Evolutionary conservation across 2,113 vertebrate genomes (phyloP).

Genomic region (Donacobius atricapilla): DNA sequence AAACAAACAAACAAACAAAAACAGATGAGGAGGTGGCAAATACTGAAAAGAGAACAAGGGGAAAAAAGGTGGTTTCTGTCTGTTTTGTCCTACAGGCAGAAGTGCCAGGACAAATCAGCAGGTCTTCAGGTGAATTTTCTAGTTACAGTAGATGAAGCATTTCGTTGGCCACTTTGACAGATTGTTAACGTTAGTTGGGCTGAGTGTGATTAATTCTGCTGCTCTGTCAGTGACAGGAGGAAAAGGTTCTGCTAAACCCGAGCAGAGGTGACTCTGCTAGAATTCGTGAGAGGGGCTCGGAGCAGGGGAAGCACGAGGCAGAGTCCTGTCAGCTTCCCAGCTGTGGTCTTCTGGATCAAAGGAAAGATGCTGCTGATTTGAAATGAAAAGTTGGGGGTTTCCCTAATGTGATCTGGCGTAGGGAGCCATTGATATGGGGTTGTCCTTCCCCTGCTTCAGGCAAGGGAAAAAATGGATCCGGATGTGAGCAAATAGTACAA

Average conservation of each 20-base stretch:
- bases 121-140: constrained; percentile 81
- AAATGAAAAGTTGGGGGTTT: neutral
- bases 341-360: constrained; percentile 47
- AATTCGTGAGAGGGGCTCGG: neutral
- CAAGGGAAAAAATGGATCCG: constrained; percentile 27
- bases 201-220: constrained; percentile 94
- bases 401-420: neutral
- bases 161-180: constrained; percentile 79
- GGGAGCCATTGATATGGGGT: neutral
- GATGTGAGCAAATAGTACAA: constrained; percentile 37
- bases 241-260: constrained; percentile 72
- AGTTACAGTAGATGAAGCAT: constrained; percentile 84
- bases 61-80: neutral
- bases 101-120: constrained; percentile 79
- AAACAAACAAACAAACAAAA: no score
- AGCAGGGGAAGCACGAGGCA: neutral
- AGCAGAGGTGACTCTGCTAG: constrained; percentile 72
- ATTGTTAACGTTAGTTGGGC: constrained; percentile 88
- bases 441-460: neutral
- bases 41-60: neutral
- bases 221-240: constrained; percentile 79
- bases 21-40: neutral
- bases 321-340: neutral
- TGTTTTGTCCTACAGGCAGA: constrained; percentile 74
- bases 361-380: constrained; percentile 3